Evolutionary conservation across 2,888 invertebrate genomes (phyloP), one percentile per base, ranked within the genome.

Genomic region (Dendrolimus pini): DNA sequence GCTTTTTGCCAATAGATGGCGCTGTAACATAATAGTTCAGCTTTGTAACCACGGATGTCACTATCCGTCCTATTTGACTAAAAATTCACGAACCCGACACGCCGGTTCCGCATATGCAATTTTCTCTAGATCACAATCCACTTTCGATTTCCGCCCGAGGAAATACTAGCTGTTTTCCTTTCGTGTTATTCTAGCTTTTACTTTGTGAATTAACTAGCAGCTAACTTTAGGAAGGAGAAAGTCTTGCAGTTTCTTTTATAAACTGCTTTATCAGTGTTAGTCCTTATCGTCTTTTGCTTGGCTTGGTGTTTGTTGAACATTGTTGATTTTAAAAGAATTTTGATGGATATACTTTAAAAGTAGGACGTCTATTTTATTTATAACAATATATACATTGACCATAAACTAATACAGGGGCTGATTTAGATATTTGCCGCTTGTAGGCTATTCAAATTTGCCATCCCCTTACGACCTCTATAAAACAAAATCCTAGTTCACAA

Each of bases 81-180:
- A 3, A 30, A 30, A 30, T 30, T 30, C 30, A 30, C 30, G 30
- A 30, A 30, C 30, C 30, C 6, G 30, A 30, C 3, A 30, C 30
- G 30, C 30, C 30, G 30, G 30, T 47, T 47, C 47, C 12, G 12
- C 55, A 60, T 47, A 68, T 83, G 82, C 82, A 83, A 82, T 88
- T 89, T 88, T 87, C 88, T 85, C 89, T 69, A 65, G 66, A 78
- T 77, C 74, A 75, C 72, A 76, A 74, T 81, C 79, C 78, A 88
- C 89, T 89, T 89, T 89, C 89, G 77, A 83, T 89, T 89, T 89
- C 86, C 87, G 81, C 82, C 87, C 70, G 81, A 88, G 89, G 89
- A 89, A 89, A 86, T 88, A 75, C 67, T 65, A 67, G 67, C 70
- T 74, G 82, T 87, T 89, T 89, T 89, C 87, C 86, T 87, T 85